A percentile compares a stretch with the other conserved stretches of the same genome.
These are phyloP conservation scores for Triplophysa tibetana DNA, from an alignment of 2,113 vertebrate species.

Conservation along the genomic window DNA sequence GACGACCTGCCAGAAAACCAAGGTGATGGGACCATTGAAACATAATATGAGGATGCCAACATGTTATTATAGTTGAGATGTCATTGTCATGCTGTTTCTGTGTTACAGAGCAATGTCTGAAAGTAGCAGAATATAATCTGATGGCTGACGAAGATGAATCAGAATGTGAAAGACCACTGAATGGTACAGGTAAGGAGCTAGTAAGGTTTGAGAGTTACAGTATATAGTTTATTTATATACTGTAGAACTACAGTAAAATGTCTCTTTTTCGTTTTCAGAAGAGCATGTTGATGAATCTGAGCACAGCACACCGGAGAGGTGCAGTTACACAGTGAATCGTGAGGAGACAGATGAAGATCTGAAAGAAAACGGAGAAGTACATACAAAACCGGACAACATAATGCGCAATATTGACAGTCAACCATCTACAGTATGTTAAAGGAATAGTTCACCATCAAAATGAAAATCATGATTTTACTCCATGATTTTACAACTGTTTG, in stretches of 20 bases:
- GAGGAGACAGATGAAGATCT: slow-evolving; percentile 56
- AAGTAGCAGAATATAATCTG: not conserved
- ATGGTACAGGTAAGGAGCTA: slow-evolving; percentile 48
- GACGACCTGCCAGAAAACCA: slow-evolving; percentile 51
- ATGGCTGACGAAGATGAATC: slow-evolving; percentile 23
- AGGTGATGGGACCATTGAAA: slow-evolving; percentile 29
- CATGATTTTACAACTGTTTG: no score
- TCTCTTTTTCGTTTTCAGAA: slow-evolving; percentile 18
- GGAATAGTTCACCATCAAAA: not conserved
- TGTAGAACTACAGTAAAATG: not conserved
- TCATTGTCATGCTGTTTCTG: not conserved
- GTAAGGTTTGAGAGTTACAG: not conserved
- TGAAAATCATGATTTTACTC: no score
- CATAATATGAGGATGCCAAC: not conserved
- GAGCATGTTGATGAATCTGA: slow-evolving; percentile 51
- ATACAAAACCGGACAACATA: not conserved
- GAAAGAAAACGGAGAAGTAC: slow-evolving; percentile 69
- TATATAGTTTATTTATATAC: not conserved
- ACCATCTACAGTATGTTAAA: not conserved
- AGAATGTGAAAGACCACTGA: slow-evolving; percentile 35
- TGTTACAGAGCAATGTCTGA: slow-evolving; percentile 19
- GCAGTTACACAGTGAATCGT: slow-evolving; percentile 54
- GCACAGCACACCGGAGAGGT: slow-evolving; percentile 62
- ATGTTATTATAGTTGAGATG: slow-evolving; percentile 1
- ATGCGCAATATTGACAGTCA: no score